These are phyloP conservation scores for Bos javanicus DNA, from an alignment of 2,113 vertebrate species.

Conservation along the genomic window DNA sequence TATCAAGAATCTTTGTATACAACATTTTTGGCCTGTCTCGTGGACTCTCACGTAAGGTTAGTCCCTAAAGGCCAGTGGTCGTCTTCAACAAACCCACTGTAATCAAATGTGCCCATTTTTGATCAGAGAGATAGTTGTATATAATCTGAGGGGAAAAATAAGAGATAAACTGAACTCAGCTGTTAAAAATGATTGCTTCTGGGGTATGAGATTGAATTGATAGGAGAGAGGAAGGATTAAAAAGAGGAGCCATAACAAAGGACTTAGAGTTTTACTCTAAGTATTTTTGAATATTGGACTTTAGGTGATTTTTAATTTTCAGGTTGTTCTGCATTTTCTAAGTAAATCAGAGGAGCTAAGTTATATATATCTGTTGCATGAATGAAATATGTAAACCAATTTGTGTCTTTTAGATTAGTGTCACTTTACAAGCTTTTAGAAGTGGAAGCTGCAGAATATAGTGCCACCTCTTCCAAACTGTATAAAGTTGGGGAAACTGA, in stretches of 20 bases:
- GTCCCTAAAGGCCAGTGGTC: slow-evolving; percentile 93
- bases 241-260: neutral
- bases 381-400: neutral
- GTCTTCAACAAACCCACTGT: slow-evolving; percentile 28
- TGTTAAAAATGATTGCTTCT: neutral
- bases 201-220: neutral
- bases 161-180: neutral
- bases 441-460: neutral
- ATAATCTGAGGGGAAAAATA: neutral
- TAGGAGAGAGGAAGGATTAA: neutral
- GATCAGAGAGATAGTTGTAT: neutral
- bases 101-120: neutral
- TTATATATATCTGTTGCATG: neutral
- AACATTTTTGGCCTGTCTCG: slow-evolving; percentile 91
- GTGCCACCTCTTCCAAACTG: neutral
- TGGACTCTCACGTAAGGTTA: slow-evolving; percentile 89
- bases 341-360: neutral
- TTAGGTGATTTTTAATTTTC: neutral
- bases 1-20: slow-evolving; percentile 91
- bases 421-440: neutral
- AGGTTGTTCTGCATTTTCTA: neutral
- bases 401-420: neutral
- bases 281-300: neutral
- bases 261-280: neutral
- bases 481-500: neutral